Evolutionary conservation across 2,888 invertebrate genomes (phyloP).

Genomic region (Clitarchus hookeri): DNA sequence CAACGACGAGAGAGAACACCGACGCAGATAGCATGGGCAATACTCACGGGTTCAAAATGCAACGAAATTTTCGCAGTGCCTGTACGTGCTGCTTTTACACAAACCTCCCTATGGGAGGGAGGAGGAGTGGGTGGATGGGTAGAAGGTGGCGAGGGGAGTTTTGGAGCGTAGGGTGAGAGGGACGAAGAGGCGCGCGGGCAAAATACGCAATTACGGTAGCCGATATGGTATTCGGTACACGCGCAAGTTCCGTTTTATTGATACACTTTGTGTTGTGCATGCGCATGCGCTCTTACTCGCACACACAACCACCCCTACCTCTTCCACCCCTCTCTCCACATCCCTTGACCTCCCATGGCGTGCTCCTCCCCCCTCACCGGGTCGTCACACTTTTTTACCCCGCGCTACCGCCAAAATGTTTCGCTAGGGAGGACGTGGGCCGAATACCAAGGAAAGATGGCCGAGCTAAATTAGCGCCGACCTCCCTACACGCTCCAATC

Average conservation of each 20-base stretch:
- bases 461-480: background rate
- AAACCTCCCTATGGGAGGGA: background rate
- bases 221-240: conserved; percentile 14
- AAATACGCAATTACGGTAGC: conserved; percentile 14
- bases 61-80: conserved; percentile 14
- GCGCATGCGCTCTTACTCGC: conserved; percentile 9
- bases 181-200: background rate
- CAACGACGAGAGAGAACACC: background rate
- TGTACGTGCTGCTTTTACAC: conserved; percentile 4
- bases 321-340: background rate
- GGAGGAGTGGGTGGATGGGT: too few species aligned
- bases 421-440: background rate
- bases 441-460: conserved; percentile 4
- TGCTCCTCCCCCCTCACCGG: background rate
- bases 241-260: conserved; percentile 14
- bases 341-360: conserved; percentile 1
- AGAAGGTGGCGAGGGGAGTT: background rate
- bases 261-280: conserved; percentile 14
- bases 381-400: background rate
- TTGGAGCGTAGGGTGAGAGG: background rate
- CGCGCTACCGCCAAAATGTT: background rate
- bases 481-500: background rate
- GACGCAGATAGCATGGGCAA: conserved; percentile 7
- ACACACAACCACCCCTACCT: background rate
- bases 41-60: conserved; percentile 2